Conservation (phyloP, 2,888 invertebrate genomes). For the Gymnocheta viridis region DNA sequence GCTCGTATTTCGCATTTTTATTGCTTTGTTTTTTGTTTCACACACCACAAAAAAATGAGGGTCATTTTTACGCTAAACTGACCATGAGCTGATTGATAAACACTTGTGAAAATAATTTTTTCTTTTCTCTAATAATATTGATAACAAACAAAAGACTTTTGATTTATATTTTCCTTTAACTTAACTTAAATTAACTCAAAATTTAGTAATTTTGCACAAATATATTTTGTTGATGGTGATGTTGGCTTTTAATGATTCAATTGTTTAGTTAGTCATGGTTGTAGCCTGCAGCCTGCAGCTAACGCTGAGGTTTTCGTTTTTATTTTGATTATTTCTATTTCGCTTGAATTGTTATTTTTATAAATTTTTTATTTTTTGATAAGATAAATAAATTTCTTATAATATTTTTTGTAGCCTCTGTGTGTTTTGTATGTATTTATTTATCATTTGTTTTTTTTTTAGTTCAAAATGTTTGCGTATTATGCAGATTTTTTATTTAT, state of each 20-base stretch:
- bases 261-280: slow-evolving; percentile 42
- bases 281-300: background rate
- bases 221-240: background rate
- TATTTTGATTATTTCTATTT: slow-evolving; percentile 9
- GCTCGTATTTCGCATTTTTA: background rate
- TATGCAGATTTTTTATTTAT: slow-evolving; percentile 19
- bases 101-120: slow-evolving; percentile 3
- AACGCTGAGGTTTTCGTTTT: slow-evolving; percentile 19
- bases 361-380: slow-evolving; percentile 31
- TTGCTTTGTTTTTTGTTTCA: background rate
- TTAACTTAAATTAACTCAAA: no score
- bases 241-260: slow-evolving; percentile 35
- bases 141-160: no score
- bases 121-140: background rate
- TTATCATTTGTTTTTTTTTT: background rate
- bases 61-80: slow-evolving; percentile 59
- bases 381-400: slow-evolving; percentile 39
- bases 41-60: slow-evolving; percentile 38
- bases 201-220: slow-evolving; percentile 2
- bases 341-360: slow-evolving; percentile 1
- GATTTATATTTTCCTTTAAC: no score
- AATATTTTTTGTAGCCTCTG: slow-evolving; percentile 14
- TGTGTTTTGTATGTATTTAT: background rate
- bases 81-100: slow-evolving; percentile 53
- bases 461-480: background rate